Evolutionary conservation across 2,888 invertebrate genomes (phyloP).

Genomic region (Bellardia pandia): DNA sequence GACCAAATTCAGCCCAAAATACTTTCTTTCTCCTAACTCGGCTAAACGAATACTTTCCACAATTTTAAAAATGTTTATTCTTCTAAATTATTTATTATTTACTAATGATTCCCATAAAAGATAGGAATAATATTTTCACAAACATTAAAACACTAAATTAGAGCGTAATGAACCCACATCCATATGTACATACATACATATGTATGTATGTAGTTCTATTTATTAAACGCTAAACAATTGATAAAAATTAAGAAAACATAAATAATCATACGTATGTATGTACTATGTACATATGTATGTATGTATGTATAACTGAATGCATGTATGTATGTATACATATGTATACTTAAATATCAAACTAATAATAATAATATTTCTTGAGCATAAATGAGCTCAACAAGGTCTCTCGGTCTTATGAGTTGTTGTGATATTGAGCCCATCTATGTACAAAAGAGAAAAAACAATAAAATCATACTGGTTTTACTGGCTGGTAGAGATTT

Average conservation of each 20-base stretch:
- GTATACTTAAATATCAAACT: conserved; percentile 6
- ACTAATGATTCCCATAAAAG: not conserved
- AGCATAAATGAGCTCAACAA: conserved; percentile 60
- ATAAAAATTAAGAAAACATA: conserved; percentile 18
- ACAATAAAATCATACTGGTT: conserved; percentile 60
- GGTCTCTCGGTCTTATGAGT: conserved; percentile 17
- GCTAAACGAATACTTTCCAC: too few relatives aligned
- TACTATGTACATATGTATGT: too few relatives aligned
- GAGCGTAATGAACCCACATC: conserved; percentile 45
- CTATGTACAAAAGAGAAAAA: conserved; percentile 17
- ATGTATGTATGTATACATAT: too few relatives aligned
- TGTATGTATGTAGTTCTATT: conserved; percentile 13
- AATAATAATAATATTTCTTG: conserved; percentile 38
- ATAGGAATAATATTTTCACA: not conserved
- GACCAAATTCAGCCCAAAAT: too few relatives aligned
- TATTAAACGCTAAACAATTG: conserved; percentile 55
- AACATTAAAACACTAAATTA: not conserved
- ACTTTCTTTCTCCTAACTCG: too few relatives aligned
- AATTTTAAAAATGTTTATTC: not conserved
- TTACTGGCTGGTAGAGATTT: conserved; percentile 65
- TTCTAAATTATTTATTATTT: not conserved
- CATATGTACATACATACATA: not conserved
- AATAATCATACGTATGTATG: not conserved
- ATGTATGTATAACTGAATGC: too few relatives aligned
- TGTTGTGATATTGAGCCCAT: conserved; percentile 57